Percentiles rank a stretch among this genome's conserved stretches.
phyloP scores from a whole-genome alignment of 2,113 vertebrate species.

The Upupa epops region DNA sequence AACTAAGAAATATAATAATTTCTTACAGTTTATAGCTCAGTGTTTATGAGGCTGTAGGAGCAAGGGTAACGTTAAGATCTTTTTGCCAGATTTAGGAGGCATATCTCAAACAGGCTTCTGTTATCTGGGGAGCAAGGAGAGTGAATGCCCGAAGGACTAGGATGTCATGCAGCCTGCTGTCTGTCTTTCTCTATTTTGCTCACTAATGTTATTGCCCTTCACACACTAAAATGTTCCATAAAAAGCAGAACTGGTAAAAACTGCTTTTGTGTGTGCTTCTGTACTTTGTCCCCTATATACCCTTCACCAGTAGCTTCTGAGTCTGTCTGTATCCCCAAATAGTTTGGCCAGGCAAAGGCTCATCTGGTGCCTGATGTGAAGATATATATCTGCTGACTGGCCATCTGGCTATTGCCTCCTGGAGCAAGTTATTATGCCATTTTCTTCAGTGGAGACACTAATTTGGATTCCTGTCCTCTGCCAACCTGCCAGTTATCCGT shows the following conservation, averaged over 20 bases:
- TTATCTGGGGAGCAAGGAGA: not conserved
- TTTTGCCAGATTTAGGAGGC: not conserved
- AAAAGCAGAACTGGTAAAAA: not conserved
- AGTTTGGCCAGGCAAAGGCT: constrained; percentile 10
- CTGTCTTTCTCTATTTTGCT: not conserved
- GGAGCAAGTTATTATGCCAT: constrained; percentile 34
- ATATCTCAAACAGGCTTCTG: not conserved
- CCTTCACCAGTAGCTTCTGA: constrained; percentile 36
- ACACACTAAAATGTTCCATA: not conserved
- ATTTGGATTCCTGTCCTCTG: constrained; percentile 42
- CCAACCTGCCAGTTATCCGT: constrained; percentile 24
- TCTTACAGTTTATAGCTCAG: not conserved
- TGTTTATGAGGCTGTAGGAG: not conserved
- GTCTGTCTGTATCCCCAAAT: constrained; percentile 31
- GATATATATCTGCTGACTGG: constrained; percentile 21
- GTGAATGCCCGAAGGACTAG: not conserved
- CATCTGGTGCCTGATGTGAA: constrained; percentile 55
- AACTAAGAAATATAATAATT: not conserved
- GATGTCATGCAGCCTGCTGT: not conserved
- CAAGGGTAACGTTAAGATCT: not conserved
- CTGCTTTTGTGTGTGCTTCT: not conserved
- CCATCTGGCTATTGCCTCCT: constrained; percentile 62
- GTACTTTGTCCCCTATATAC: constrained; percentile 17
- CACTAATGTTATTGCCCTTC: not conserved
- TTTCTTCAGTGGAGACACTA: constrained; percentile 17